Base-by-base conservation (phyloP, 1,140 invertebrate genomes). In the Magallana angulata region DNA sequence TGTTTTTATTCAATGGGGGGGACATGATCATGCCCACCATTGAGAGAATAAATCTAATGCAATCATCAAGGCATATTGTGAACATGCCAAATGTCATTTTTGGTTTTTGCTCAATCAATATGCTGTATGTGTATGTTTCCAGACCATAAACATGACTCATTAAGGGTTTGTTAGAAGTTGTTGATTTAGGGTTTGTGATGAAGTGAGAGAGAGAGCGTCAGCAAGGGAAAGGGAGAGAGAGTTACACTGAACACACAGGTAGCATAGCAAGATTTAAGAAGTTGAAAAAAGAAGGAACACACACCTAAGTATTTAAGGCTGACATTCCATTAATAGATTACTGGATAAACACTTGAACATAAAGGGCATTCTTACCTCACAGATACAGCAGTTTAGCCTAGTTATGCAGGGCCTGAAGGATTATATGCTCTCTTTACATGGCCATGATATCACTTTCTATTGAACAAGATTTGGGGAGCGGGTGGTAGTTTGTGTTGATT, bases 11-110 rank as follows among this genome's bases (percentile, higher is more conserved):
- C 64, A 68, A 16, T 76, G 11, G 24, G 36, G 36, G 18, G 14
- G 4, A 30, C 30, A 8, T 76, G 68, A 30, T 1, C 18, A 24
- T 71, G 30, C 11, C 7, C n/a, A 71, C 64, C 64, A 71, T 71
- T 71, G 18, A 76, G 6, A 30, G 11, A 76, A 36, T 12, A 76
- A 30, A 48, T 76, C 24, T 76, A 76, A 76, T 36, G 24, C 36
- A 76, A 76, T 76, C 68, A 76, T 30, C 24, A 36, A 18, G 36
- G 24, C 68, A 76, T 24, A 24, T 76, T 76, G 68, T 30, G 24
- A 30, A 76, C 68, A 76, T 76, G 68, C 68, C 68, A 76, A 76
- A 76, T 76, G 64, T 24, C 64, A 48, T 71, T 76, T 4, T 76
- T 2, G 68, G 36, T 76, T 76, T 48, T 76, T 76, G 60, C 36